These are phyloP conservation scores for Cairina moschata DNA, from an alignment of 2,113 vertebrate genomes.

Conservation along the genomic window DNA sequence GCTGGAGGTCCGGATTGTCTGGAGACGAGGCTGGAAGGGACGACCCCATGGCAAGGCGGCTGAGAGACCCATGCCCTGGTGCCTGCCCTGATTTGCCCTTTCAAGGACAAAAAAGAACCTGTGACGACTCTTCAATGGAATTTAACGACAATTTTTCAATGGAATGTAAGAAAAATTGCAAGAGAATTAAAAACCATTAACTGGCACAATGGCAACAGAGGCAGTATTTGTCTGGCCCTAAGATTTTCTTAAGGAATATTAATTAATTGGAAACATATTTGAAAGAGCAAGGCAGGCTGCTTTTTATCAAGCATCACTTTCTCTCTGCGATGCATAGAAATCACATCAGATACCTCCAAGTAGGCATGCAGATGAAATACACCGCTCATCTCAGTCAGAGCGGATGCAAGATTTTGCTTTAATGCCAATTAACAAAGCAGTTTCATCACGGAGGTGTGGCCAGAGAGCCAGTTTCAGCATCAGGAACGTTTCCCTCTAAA, in stretches of 20 bases:
- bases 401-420: not conserved
- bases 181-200: not conserved
- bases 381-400: not conserved
- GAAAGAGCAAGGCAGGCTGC: not conserved
- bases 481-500: not conserved
- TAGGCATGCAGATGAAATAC: not conserved
- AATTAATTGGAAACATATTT: not conserved
- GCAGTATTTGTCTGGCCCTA: not conserved
- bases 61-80: not conserved
- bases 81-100: not conserved
- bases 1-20: not conserved
- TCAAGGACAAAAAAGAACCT: too few relatives aligned
- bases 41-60: accelerated
- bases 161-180: not conserved
- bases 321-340: not conserved
- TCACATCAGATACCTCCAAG: not conserved
- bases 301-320: not conserved
- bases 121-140: not conserved
- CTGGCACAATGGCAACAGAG: not conserved
- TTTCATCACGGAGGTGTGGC: not conserved
- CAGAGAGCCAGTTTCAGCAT: not conserved
- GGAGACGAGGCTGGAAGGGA: not conserved
- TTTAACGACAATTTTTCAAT: not conserved
- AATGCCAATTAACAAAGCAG: not conserved
- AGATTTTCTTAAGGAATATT: conserved; percentile 12